Percentiles rank a stretch among this genome's conserved stretches.
Evolutionary conservation across 2,113 vertebrate genomes (phyloP).

Genomic region (Malurus elegans): DNA sequence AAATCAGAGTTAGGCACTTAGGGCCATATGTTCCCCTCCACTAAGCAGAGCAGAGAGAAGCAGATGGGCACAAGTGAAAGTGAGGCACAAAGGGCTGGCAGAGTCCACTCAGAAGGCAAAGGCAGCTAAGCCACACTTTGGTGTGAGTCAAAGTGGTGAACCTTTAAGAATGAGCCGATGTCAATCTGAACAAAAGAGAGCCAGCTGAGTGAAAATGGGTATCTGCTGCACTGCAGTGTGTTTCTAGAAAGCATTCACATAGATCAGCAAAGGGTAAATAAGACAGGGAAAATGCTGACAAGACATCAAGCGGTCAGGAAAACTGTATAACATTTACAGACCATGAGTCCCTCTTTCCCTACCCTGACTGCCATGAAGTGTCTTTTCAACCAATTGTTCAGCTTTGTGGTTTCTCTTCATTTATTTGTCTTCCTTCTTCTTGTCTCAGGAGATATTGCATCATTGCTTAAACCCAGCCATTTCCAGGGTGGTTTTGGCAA

Average conservation of each 20-base stretch:
- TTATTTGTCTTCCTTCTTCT: neutral
- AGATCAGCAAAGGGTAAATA: neutral
- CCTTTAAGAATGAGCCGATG: neutral
- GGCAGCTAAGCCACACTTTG: neutral
- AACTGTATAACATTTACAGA: rapidly evolving
- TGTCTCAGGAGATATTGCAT: neutral
- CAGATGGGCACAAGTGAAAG: conserved; percentile 29
- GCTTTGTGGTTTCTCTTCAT: neutral
- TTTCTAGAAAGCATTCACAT: neutral
- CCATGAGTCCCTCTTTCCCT: rapidly evolving
- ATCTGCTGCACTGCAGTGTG: neutral
- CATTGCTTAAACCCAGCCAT: neutral
- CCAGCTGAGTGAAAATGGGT: neutral
- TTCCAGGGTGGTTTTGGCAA: neutral
- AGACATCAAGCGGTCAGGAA: neutral
- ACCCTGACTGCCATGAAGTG: neutral
- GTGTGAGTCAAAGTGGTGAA: neutral
- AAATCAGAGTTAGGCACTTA: conserved; percentile 44
- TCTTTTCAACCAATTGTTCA: neutral
- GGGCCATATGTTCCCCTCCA: conserved; percentile 40
- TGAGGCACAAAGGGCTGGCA: neutral
- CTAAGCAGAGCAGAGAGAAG: neutral
- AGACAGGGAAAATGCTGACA: rapidly evolving
- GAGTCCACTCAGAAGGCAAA: neutral
- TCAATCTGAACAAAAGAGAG: neutral